Evolutionary conservation across 2,888 invertebrate species (phyloP), one percentile per base, ranked within the genome.

Genomic region (Tetragnatha montana): DNA sequence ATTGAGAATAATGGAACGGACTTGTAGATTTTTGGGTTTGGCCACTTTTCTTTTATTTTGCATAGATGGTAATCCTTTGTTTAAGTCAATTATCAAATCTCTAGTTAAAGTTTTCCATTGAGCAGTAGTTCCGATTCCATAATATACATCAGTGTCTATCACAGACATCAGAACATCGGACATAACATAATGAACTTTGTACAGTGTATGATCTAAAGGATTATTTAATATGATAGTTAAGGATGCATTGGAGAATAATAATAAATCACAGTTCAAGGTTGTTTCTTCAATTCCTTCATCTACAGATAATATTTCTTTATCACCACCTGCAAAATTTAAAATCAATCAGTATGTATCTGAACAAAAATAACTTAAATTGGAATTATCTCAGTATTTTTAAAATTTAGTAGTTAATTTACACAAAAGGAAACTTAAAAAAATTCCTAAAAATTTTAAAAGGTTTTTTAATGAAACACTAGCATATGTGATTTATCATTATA

Each of bases 81-180:
- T 97, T 92, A 98, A 95, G 94, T 99, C 99, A 85, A 97, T 96
- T 91, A 97, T 95, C 71, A 99, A 95, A 93, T 99, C 98, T 74
- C 99, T 95, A 0, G 97, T 97, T 78, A 84, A 92, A 68, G 85
- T 89, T 21, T 86, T 80, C 86, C 87, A 90, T 47, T 91, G 73
- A 75, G 49, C 82, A 68, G 71, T 75, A 12, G 76, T 81, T 51
- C 91, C 91, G 60, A 91, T 84, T 12, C 91, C 91, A 79, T 91
- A 91, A 70, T 87, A 81, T 10, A 91, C 78, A 19, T 90, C 84
- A 21, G 22, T 60, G 35, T 90, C 82, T 51, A 51, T 74, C 35
- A 96, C 95, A 90, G 96, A 95, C 90, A 98, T 95, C 89, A 96
- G 94, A 91, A 96, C 94, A 93, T 95, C 96, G 91, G 96, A 96